Percentiles rank a stretch among this genome's conserved stretches.
Evolutionary conservation across 1,140 invertebrate species (phyloP).

Genomic region (roundworm (Caenorhabditis elegans)): DNA sequence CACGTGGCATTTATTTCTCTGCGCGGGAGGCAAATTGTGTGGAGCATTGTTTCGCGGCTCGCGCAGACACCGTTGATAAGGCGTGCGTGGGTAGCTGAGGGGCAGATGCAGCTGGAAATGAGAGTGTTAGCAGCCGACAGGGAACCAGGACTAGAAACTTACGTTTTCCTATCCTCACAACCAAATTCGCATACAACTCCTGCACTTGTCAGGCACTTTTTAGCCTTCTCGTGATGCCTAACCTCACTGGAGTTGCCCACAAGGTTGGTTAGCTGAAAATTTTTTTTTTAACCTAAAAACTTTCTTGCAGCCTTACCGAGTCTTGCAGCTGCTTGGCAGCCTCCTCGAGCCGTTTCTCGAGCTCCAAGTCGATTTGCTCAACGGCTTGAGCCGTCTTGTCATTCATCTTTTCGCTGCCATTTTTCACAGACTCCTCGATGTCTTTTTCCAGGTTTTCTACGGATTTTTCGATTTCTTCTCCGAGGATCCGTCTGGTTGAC

Average conservation of each 20-base stretch:
- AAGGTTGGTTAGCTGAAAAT: neutral
- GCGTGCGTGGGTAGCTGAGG: conserved; percentile 21
- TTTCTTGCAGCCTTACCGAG: no score
- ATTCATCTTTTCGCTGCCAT: neutral
- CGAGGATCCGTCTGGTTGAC: neutral
- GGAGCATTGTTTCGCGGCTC: neutral
- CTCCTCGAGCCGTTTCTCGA: neutral
- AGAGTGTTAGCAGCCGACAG: no score
- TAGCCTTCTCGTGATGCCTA: neutral
- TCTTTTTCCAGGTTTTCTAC: conserved; percentile 14
- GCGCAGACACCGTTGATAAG: conserved; percentile 13
- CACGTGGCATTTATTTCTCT: conserved; percentile 30
- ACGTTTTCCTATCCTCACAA: conserved; percentile 27
- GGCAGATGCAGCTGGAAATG: conserved; percentile 33
- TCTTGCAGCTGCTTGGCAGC: neutral
- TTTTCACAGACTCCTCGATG: neutral
- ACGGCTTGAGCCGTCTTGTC: neutral
- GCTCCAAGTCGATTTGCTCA: neutral
- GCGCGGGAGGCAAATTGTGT: conserved; percentile 18
- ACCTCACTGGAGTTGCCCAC: neutral
- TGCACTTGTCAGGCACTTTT: conserved; percentile 18
- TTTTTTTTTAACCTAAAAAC: no score
- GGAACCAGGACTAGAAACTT: no score
- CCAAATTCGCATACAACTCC: conserved; percentile 37
- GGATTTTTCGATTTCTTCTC: conserved; percentile 10